These are phyloP conservation scores for Caenorhabditis sinica DNA, from an alignment of 2,888 invertebrate species.

Conservation along the genomic window DNA sequence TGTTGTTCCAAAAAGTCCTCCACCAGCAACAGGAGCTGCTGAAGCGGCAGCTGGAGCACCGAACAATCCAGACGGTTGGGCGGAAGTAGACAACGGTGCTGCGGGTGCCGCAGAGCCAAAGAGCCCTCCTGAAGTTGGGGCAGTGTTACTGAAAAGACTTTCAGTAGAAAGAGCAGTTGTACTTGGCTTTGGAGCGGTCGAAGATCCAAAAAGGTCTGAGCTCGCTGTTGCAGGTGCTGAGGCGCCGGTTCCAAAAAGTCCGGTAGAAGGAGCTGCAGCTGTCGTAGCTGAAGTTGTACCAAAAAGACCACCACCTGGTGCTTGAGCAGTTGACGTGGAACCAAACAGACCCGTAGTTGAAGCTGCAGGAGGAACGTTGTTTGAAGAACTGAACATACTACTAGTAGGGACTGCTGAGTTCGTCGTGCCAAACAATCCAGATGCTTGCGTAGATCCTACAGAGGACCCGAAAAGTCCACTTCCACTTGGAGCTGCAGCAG, in stretches of 20 bases:
- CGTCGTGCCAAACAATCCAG: neutral
- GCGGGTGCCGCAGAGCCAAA: slow-evolving; percentile 26
- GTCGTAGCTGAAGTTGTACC: neutral
- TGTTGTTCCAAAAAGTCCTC: neutral
- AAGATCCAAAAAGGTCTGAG: neutral
- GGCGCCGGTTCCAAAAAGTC: neutral
- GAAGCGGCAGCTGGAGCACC: neutral
- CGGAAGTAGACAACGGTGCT: neutral
- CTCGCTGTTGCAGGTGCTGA: slow-evolving; percentile 2
- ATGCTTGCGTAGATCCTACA: too few species aligned
- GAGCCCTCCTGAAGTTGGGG: neutral
- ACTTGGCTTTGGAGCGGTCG: neutral
- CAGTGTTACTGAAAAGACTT: slow-evolving; percentile 18
- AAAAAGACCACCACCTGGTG: neutral
- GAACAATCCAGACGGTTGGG: slow-evolving; percentile 4
- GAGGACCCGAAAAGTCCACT: slow-evolving; percentile 32
- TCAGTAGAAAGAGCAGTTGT: neutral
- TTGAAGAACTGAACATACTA: slow-evolving; percentile 12
- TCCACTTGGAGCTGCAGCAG: neutral
- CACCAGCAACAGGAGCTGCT: slow-evolving; percentile 10
- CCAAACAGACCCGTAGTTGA: slow-evolving; percentile 44
- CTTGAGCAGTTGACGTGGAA: neutral
- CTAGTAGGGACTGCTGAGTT: neutral
- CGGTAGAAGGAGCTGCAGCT: slow-evolving; percentile 1
- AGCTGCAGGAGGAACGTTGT: neutral